These are phyloP conservation scores for Pogonognathellus flavescens DNA, from an alignment of 1,140 invertebrate genomes.

Conservation along the genomic window DNA sequence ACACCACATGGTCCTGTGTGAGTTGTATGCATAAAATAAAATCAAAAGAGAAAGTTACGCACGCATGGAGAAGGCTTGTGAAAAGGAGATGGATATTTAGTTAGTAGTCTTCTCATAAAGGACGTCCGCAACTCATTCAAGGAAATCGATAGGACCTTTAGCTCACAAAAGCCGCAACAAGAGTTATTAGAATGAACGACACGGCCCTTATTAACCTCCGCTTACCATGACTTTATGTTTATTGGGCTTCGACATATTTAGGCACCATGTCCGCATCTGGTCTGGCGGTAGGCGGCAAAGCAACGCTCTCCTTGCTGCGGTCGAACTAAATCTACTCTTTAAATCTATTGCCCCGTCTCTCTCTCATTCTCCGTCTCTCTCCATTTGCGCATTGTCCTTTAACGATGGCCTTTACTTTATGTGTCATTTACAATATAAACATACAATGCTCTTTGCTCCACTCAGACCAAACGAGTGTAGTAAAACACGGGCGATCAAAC, in stretches of 20 bases:
- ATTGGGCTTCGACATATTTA: neutral
- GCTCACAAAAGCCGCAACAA: slow-evolving; percentile 17
- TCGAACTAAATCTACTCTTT: neutral
- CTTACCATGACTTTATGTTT: neutral
- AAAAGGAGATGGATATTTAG: slow-evolving; percentile 26
- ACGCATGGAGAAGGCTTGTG: slow-evolving; percentile 15
- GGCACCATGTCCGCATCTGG: neutral
- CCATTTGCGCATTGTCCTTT: neutral
- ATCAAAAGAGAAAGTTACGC: neutral
- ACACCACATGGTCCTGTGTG: neutral
- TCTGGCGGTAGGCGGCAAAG: neutral
- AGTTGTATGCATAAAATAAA: neutral
- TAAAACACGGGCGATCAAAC: no score
- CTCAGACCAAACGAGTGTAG: no score
- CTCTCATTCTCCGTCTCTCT: neutral
- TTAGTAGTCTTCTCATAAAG: slow-evolving; percentile 23
- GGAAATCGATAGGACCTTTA: slow-evolving; percentile 38
- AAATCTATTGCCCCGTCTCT: neutral
- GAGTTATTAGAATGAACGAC: slow-evolving; percentile 33
- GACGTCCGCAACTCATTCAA: slow-evolving; percentile 35
- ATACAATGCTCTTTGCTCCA: neutral
- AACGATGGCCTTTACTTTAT: slow-evolving; percentile 13
- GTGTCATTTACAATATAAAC: neutral
- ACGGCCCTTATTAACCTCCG: neutral
- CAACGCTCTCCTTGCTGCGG: neutral